Evolutionary conservation across 2,888 invertebrate genomes (phyloP).

Genomic region (Hesperia comma): DNA sequence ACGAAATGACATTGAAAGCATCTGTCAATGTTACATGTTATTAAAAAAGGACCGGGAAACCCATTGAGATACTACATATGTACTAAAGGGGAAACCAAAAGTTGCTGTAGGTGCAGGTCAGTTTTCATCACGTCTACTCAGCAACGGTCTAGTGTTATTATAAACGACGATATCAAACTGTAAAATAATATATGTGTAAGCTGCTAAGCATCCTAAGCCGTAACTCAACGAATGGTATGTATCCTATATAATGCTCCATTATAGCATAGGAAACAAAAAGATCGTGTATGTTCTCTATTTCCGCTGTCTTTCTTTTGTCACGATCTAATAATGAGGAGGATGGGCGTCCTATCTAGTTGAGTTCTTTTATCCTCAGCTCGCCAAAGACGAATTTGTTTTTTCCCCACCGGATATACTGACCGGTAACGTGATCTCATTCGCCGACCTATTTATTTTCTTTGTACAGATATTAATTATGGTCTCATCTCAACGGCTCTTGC

Average conservation of each 20-base stretch:
- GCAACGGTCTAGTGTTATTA: too few species aligned
- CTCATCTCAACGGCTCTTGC: not conserved
- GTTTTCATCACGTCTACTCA: too few species aligned
- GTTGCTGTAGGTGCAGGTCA: too few species aligned
- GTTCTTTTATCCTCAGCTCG: slow-evolving; percentile 38
- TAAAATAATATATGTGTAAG: too few species aligned
- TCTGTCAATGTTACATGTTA: too few species aligned
- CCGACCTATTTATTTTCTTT: slow-evolving; percentile 40
- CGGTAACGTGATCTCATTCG: slow-evolving; percentile 51
- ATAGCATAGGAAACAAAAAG: slow-evolving; percentile 39
- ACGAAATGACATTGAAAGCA: too few species aligned
- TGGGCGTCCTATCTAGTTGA: slow-evolving; percentile 40
- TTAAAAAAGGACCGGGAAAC: too few species aligned
- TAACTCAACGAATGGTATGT: slow-evolving; percentile 41
- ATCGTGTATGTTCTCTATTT: slow-evolving; percentile 44
- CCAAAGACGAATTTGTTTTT: slow-evolving; percentile 42
- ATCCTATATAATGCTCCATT: too few species aligned
- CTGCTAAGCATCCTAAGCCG: slow-evolving; percentile 31
- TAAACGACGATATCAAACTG: too few species aligned
- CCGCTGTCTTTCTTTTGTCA: slow-evolving; percentile 52
- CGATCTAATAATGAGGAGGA: slow-evolving; percentile 53
- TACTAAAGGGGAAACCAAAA: too few species aligned
- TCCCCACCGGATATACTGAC: slow-evolving; percentile 45
- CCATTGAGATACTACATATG: too few species aligned
- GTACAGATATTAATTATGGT: slow-evolving; percentile 43